These are phyloP conservation scores for Catostylus mosaicus DNA, from an alignment of 30 jellyfish, hydroid and myxozoan species.

Conservation along the genomic window DNA sequence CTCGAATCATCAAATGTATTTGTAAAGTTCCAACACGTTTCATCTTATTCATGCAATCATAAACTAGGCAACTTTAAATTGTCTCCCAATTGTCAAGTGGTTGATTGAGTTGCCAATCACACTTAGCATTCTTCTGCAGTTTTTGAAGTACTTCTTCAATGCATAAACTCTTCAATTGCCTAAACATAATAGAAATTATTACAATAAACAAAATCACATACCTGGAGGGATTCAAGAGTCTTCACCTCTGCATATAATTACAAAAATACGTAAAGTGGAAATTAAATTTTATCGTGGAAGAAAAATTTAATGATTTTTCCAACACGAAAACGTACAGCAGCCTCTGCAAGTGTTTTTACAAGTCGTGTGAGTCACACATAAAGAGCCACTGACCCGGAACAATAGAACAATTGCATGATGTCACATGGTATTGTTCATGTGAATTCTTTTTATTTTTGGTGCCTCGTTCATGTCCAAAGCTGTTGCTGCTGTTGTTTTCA, in stretches of 20 bases:
- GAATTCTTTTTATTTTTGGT: conserved; percentile 26
- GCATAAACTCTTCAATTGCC: too few relatives aligned
- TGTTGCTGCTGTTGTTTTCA: conserved; percentile 15
- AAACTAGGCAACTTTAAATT: too few relatives aligned
- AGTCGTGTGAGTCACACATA: conserved; percentile 14
- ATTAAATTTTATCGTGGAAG: conserved; percentile 3
- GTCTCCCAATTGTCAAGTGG: too few relatives aligned
- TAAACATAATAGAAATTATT: too few relatives aligned
- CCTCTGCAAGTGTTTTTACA: not conserved
- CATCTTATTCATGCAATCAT: too few relatives aligned
- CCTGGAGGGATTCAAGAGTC: conserved; percentile 32
- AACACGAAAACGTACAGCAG: not conserved
- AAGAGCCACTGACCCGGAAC: conserved; percentile 49
- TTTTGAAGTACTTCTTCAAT: too few relatives aligned
- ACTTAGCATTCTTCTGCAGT: too few relatives aligned
- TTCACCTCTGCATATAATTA: conserved; percentile 58
- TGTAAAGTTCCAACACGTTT: too few relatives aligned
- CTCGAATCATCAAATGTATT: too few relatives aligned
- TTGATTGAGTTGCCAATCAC: too few relatives aligned
- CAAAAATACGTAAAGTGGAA: not conserved
- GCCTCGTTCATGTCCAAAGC: conserved; percentile 36
- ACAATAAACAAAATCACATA: not conserved
- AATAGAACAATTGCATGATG: conserved; percentile 64
- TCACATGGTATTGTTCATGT: conserved; percentile 57
- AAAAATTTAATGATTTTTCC: conserved; percentile 8